Base-by-base conservation (phyloP, 2,113 vertebrate genomes). In the Mastomys coucha region DNA sequence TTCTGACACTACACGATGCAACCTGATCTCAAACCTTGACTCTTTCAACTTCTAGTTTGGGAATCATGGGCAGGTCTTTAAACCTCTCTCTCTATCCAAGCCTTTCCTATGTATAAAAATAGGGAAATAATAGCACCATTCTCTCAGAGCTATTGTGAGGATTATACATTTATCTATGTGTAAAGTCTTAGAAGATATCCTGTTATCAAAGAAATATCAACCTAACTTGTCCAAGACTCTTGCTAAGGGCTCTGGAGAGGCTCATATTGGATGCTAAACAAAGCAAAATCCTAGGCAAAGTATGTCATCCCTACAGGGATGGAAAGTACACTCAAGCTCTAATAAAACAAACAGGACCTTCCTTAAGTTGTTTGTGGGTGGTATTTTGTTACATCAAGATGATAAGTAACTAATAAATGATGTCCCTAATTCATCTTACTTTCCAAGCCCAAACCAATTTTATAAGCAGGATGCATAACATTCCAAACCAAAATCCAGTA, bases 371-470 rank as follows among this genome's bases (percentile, higher is more conserved):
- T 42, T 87, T 20, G 49, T 36, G 31, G 22, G 42, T 49, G 60
- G 39, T 20, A 70, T 51, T 36, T 36, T n/a, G 10, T 51, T 45
- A 70, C 42, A 70, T 42, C 9, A 51, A 22, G 31, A 36, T 36
- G 19, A 51, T n/a, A 70, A 51, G 31, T 86, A 86, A 86, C 60
- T 86, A 49, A 33, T 69, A 69, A 31, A n/a, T 13, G 36, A 51
- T 39, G 26, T 45, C 33, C 91, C 31, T 58, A 42, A n/a, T 69
- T 88, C 89, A 75, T 87, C 3, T 82, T 84, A 33, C 53, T 89
- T 94, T 93, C 76, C 78, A 24, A 87, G 95, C 51, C 39, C n/a
- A 89, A 75, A 28, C 75, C 81, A 81, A 72, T 81, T 81, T 45
- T 84, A n/a, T 28, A 85, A 96, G 36, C 19, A 84, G 63, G 6